Base-by-base conservation (phyloP, 1,140 invertebrate species). In the Lepidurus packardi region DNA sequence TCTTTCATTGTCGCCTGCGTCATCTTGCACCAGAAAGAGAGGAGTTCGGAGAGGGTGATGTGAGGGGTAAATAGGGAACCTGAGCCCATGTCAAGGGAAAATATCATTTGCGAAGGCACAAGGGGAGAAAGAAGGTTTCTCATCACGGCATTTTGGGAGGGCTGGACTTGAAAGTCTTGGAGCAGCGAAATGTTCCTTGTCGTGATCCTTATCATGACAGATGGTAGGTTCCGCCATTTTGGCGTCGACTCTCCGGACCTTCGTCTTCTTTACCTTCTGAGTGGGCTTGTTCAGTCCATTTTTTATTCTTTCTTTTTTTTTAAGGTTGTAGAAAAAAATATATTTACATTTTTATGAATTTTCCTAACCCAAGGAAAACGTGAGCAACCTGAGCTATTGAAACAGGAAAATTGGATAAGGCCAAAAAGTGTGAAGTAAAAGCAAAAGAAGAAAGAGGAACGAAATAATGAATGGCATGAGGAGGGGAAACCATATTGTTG, bases 271-370 rank as follows among this genome's bases (percentile, higher is more conserved):
- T 65, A 13, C 53, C 21, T 34, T 34, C 34, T 34, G 34, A 34
- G 34, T 65, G 53, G 53, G 53, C 53, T 65, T 16, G 53, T 21
- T 34, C 53, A 9, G 53, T 9, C 53, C 13, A 65, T 65, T 65
- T 65, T 65, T 65, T 65, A 7, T 4, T 34, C 34, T 34, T 34
- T 34, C 4, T 34, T 34, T 34, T 34, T 34, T 34, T 34, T 34
- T 3, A 34, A n/a, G n/a, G n/a, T n/a, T n/a, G n/a, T n/a, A n/a
- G n/a, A 34, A 34, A 34, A 65, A 65, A n/a, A 16, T 3, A 65
- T 65, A 65, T 65, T 65, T 65, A 65, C 53, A 65, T 65, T 65
- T 65, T 65, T 65, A 65, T 65, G 53, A 65, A 65, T 65, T 65
- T 65, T 65, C 21, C 34, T 2, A 34, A 4, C 34, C 34, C 34